Conservation (phyloP, 2,113 vertebrate genomes). For the Phasianus colchicus region DNA sequence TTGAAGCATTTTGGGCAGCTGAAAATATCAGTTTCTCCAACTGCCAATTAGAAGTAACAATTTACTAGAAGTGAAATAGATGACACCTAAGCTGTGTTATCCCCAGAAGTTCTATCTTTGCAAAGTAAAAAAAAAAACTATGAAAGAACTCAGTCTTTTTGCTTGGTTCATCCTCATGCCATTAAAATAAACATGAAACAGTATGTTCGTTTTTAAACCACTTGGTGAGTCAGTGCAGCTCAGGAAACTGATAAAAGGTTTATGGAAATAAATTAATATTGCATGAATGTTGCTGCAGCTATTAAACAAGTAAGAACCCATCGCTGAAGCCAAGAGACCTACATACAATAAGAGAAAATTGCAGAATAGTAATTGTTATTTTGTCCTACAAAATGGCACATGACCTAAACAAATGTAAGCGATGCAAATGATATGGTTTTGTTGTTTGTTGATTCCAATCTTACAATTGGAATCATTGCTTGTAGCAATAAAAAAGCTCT, state of each 20-base stretch:
- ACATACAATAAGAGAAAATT: neutral
- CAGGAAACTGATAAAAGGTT: conserved; percentile 61
- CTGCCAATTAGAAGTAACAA: neutral
- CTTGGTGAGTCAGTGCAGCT: conserved; percentile 55
- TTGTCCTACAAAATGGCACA: neutral
- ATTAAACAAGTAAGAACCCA: conserved; percentile 44
- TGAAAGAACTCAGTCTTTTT: neutral
- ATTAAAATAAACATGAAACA: conserved; percentile 55
- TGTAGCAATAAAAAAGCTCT: neutral
- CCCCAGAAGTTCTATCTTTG: neutral
- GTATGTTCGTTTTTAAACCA: conserved; percentile 39
- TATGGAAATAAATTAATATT: conserved; percentile 63
- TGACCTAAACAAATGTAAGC: neutral
- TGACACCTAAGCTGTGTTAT: neutral
- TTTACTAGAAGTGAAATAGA: neutral
- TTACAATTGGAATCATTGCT: neutral
- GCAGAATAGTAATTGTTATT: conserved; percentile 24
- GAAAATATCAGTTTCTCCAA: neutral
- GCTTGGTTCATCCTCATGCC: neutral
- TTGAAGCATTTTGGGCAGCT: neutral
- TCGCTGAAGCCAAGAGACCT: conserved; percentile 12
- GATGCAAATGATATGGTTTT: neutral
- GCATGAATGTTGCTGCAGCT: conserved; percentile 52
- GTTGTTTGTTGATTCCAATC: neutral
- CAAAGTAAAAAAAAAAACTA: neutral